Evolutionary conservation across 92 coral and sea anemone genomes (phyloP).

Genomic region (Phymanthus crucifer): DNA sequence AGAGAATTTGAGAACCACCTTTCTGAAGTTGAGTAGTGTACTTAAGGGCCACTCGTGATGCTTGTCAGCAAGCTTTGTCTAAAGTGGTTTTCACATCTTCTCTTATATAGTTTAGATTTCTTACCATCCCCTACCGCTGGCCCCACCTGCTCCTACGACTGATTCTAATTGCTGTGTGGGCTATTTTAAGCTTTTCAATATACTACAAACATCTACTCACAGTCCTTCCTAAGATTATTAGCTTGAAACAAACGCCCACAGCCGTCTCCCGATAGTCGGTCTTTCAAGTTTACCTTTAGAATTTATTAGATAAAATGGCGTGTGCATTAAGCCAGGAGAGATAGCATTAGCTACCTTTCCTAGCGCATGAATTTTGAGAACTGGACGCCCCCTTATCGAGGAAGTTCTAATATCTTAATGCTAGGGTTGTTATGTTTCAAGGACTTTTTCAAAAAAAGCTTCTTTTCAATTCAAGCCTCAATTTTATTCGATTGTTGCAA

Average conservation of each 20-base stretch:
- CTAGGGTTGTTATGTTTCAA: conserved; percentile 6
- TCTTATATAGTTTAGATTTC: not conserved
- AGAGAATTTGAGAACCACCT: not conserved
- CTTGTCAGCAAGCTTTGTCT: conserved; percentile 9
- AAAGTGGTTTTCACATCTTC: not conserved
- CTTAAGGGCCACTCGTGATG: not conserved
- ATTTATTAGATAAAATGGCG: conserved; percentile 31
- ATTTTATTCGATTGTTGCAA: not conserved
- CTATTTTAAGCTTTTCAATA: conserved; percentile 30
- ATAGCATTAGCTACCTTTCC: conserved; percentile 15
- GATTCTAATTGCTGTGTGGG: conserved; percentile 5
- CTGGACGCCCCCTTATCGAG: conserved; percentile 39
- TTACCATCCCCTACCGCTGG: not conserved
- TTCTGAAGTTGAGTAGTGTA: conserved; percentile 1
- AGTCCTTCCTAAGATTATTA: conserved; percentile 39
- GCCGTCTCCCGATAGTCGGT: conserved; percentile 32
- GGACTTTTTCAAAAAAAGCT: not conserved
- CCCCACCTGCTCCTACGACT: not conserved
- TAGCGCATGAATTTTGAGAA: conserved; percentile 3
- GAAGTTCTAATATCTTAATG: conserved; percentile 4
- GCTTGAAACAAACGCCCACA: conserved; percentile 30
- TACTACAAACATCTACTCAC: conserved; percentile 14
- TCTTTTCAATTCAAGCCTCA: not conserved
- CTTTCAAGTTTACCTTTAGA: conserved; percentile 32
- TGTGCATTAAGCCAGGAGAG: conserved; percentile 36